Conservation (phyloP, 2,113 vertebrate genomes). For the Cebidichthys violaceus region DNA sequence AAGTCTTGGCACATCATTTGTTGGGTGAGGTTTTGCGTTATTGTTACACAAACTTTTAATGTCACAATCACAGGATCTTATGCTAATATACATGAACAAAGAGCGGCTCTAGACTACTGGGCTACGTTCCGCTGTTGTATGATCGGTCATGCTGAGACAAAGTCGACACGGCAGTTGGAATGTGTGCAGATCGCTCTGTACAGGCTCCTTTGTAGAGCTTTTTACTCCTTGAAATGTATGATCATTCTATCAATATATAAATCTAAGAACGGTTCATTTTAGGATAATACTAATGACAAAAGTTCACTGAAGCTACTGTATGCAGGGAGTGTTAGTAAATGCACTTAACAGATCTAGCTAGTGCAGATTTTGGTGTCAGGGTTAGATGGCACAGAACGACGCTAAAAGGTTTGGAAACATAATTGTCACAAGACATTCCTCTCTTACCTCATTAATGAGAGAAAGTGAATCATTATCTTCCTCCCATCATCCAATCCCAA, state of each 20-base stretch:
- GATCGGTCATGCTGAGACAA: neutral
- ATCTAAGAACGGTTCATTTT: neutral
- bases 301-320: neutral
- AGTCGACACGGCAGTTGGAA: neutral
- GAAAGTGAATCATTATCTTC: neutral
- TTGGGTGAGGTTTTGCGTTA: neutral
- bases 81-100: neutral
- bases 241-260: neutral
- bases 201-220: neutral
- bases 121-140: neutral
- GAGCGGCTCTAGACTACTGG: neutral
- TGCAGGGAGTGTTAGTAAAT: neutral
- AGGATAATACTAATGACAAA: neutral
- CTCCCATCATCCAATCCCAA: neutral
- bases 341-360: neutral
- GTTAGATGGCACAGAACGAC: neutral
- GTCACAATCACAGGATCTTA: neutral
- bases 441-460: neutral
- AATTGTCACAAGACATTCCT: neutral
- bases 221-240: neutral
- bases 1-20: neutral
- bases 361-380: neutral
- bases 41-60: neutral
- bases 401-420: neutral
- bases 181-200: no score